phyloP scores from a whole-genome alignment of 2,888 invertebrate species.

The Caenorhabditis sp. region DNA sequence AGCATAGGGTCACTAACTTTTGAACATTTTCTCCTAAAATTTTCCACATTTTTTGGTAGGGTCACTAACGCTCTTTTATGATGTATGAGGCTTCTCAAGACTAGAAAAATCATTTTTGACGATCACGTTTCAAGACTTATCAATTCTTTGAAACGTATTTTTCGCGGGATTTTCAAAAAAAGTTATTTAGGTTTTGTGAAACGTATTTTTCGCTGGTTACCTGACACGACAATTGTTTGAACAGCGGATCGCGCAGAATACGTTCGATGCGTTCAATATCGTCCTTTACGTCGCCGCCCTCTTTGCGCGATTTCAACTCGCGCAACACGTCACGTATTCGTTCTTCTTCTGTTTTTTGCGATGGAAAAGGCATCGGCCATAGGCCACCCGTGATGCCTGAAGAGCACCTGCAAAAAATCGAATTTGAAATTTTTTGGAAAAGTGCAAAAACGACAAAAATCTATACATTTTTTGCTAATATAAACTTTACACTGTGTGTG shows the following conservation, averaged over 20 bases:
- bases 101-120: too few species aligned
- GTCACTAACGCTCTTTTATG: too few species aligned
- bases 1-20: too few species aligned
- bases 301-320: constrained; percentile 54
- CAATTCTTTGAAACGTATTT: too few species aligned
- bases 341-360: constrained; percentile 52
- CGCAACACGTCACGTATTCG: constrained; percentile 61
- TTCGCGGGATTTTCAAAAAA: too few species aligned
- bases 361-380: constrained; percentile 47
- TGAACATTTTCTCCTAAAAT: too few species aligned
- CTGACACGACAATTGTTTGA: constrained; percentile 51
- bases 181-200: too few species aligned
- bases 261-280: constrained; percentile 55
- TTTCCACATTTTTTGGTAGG: too few species aligned
- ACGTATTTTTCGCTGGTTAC: constrained; percentile 23
- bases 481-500: too few species aligned
- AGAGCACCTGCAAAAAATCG: constrained; percentile 35
- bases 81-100: too few species aligned
- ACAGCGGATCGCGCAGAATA: constrained; percentile 54
- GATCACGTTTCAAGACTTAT: too few species aligned
- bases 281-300: constrained; percentile 47
- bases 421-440: not conserved
- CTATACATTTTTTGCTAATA: not conserved
- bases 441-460: not conserved
- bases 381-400: constrained; percentile 43